A percentile compares a stretch with the other conserved stretches of the same genome.
Conservation (phyloP, 2,797 vertebrate species). For the Enteromius unitaeniatus region DNA sequence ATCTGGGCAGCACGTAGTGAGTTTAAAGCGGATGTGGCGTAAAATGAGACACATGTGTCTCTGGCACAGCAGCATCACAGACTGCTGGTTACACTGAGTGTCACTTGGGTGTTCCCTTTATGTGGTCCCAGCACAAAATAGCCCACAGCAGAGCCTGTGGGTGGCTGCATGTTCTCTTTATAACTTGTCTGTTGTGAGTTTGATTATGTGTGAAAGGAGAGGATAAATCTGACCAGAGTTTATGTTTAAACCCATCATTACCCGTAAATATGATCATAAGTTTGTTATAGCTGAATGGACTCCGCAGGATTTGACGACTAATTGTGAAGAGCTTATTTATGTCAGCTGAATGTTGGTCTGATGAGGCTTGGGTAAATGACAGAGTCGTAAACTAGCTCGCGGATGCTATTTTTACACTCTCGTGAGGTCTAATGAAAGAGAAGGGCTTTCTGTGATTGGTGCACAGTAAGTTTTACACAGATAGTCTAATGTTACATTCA, state of each 20-base stretch:
- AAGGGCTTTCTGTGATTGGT: constrained; percentile 72
- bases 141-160: constrained; percentile 60
- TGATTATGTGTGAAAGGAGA: constrained; percentile 72
- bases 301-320: constrained; percentile 48
- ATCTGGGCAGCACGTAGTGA: constrained; percentile 59
- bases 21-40: constrained; percentile 67
- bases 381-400: constrained; percentile 63
- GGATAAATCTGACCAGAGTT: constrained; percentile 70
- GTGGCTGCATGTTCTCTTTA: constrained; percentile 65
- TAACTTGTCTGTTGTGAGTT: constrained; percentile 65
- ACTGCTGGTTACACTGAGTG: constrained; percentile 63
- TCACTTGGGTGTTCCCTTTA: constrained; percentile 74
- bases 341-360: constrained; percentile 14
- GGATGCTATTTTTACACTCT: constrained; percentile 64
- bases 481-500: constrained; percentile 16
- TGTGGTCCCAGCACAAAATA: constrained; percentile 73
- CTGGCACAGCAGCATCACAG: constrained; percentile 62
- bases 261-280: constrained; percentile 49
- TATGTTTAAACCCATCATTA: constrained; percentile 66
- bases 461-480: constrained; percentile 64
- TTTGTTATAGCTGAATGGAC: constrained; percentile 41
- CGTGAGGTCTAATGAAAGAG: constrained; percentile 77
- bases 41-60: constrained; percentile 55
- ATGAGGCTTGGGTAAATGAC: constrained; percentile 58
- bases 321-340: constrained; percentile 26